Base-by-base conservation (phyloP, 2,888 invertebrate species). In the Hybos culiciformis region DNA sequence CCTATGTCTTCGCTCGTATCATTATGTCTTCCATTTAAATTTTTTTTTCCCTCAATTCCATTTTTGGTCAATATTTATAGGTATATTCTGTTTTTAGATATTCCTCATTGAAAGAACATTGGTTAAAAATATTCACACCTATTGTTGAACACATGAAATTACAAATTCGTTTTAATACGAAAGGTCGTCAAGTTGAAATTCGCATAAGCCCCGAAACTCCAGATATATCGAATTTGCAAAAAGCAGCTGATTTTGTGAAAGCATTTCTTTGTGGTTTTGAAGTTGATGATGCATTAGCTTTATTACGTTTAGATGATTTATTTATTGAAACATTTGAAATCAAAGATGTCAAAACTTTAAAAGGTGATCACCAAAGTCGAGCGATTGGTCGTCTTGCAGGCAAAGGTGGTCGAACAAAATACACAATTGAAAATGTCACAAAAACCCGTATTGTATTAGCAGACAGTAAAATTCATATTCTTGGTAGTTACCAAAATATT, bases 381-480 rank as follows among this genome's bases (percentile, higher is more conserved):
- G 97, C 97, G 0, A 87, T 99, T 52, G 98, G 65, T n/a, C 75
- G 98, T 44, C 70, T 99, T 31, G 98, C 98, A 3, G 98, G 98
- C 2, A 96, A 97, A 70, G 90, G 91, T 18, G 96, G 96, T 19
- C 76, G 91, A 48, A 99, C 96, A 2, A 97, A 96, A 63, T 94
- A 87, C 60, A 94, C 96, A 1, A 97, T 99, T 56, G 98, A 99
- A 70, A 99, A 99, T 67, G 91, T 88, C 0, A 98, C 97, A 0
- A 96, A 94, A 70, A 97, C 97, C 0, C 78, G 98, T 61, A 94
- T 99, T 59, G 91, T 99, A 19, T 70, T 99, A 48, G 97, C 97
- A 17, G 96, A 97, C 60, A 81, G 84, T 18, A 94, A 92, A 73
- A 85, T 99, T 50, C 96, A 99, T 61, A 85, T 98, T 51, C 71